phyloP scores from a whole-genome alignment of 2,888 invertebrate genomes.

The Erebia epiphron region DNA sequence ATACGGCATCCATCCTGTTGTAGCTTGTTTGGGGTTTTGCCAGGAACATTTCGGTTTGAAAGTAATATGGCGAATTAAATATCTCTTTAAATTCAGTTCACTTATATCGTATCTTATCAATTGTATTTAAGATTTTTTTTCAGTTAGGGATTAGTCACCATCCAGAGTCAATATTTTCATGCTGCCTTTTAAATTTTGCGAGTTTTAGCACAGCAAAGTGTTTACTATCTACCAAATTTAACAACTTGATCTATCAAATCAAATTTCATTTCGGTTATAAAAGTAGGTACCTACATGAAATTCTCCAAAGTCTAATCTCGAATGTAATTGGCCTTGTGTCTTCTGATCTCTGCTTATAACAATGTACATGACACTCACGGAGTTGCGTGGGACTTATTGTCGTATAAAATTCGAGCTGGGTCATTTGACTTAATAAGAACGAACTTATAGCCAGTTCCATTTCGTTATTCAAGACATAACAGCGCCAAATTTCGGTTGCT shows the following conservation, averaged over 20 bases:
- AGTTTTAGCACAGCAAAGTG: background rate
- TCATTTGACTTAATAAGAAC: slow-evolving; percentile 64
- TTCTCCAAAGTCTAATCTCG: background rate
- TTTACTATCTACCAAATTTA: background rate
- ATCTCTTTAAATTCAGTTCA: background rate
- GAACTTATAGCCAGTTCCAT: slow-evolving; percentile 41
- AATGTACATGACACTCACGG: slow-evolving; percentile 26
- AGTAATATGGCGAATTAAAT: too few relatives aligned
- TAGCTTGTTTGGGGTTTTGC: background rate
- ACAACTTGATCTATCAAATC: background rate
- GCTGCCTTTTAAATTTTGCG: too few relatives aligned
- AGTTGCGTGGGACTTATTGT: slow-evolving; percentile 49
- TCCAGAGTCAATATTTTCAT: too few relatives aligned
- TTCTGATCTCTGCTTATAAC: slow-evolving; percentile 2
- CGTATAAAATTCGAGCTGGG: slow-evolving; percentile 64
- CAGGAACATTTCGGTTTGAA: background rate
- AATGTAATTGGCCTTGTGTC: background rate
- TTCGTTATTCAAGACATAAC: slow-evolving; percentile 51
- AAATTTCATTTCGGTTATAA: background rate
- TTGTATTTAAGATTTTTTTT: too few relatives aligned
- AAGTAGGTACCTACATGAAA: background rate
- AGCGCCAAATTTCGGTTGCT: slow-evolving; percentile 25
- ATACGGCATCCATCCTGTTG: background rate
- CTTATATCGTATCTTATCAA: background rate
- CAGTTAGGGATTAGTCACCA: too few relatives aligned